These are phyloP conservation scores for Fulica atra DNA, from an alignment of 2,113 vertebrate species.

Conservation along the genomic window DNA sequence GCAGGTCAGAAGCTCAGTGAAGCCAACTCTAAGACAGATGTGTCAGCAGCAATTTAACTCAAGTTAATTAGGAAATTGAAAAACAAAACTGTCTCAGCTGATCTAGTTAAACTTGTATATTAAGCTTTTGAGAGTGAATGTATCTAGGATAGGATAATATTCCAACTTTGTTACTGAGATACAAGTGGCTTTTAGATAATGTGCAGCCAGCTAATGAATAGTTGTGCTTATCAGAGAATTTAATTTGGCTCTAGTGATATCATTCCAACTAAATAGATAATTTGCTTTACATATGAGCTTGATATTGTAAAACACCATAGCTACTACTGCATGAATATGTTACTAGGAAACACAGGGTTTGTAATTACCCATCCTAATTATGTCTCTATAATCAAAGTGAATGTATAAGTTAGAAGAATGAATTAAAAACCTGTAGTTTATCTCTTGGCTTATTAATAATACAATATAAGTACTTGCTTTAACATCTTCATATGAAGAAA, in stretches of 20 bases:
- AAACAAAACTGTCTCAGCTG: neutral
- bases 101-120: conserved; percentile 20
- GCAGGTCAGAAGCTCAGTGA: neutral
- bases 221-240: conserved; percentile 65
- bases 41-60: conserved; percentile 3
- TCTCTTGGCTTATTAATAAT: conserved; percentile 39
- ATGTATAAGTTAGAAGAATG: conserved; percentile 24
- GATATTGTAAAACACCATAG: conserved; percentile 69
- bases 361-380: conserved; percentile 77
- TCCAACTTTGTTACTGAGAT: conserved; percentile 9
- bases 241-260: conserved; percentile 56
- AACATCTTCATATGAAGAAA: neutral
- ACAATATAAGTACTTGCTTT: neutral
- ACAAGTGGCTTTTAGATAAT: conserved; percentile 36
- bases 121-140: conserved; percentile 16
- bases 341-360: conserved; percentile 66
- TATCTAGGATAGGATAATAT: conserved; percentile 2
- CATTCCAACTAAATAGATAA: conserved; percentile 73
- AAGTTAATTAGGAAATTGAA: conserved; percentile 13
- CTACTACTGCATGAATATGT: conserved; percentile 64
- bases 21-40: neutral
- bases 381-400: conserved; percentile 49
- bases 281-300: conserved; percentile 71
- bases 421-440: conserved; percentile 30
- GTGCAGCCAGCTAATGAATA: conserved; percentile 46